Evolutionary conservation across 2,113 vertebrate species (phyloP).

Genomic region (Pheucticus melanocephalus): DNA sequence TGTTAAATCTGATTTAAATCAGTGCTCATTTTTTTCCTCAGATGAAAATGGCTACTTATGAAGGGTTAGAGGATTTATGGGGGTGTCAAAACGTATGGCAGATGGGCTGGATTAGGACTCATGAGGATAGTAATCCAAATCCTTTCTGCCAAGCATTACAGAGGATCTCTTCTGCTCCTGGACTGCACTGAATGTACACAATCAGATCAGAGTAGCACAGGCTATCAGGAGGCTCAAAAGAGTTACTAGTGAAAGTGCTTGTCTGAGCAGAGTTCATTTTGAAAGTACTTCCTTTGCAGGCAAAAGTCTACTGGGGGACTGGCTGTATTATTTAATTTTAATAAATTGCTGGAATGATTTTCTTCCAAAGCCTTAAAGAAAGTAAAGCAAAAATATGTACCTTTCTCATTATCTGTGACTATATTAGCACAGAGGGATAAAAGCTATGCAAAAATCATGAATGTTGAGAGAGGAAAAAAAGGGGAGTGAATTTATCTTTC

Average conservation of each 20-base stretch:
- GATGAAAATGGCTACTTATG: slow-evolving; percentile 46
- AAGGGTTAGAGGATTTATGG: slow-evolving; percentile 56
- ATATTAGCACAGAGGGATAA: neutral
- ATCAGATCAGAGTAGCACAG: neutral
- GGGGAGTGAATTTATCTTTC: neutral
- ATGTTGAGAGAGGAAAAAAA: neutral
- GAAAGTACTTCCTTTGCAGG: neutral
- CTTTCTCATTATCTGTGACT: neutral
- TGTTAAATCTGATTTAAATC: slow-evolving; percentile 28
- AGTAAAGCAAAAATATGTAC: neutral
- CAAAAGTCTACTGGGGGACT: neutral
- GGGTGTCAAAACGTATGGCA: slow-evolving; percentile 41
- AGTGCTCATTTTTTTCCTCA: slow-evolving; percentile 13
- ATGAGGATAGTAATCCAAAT: slow-evolving; percentile 35
- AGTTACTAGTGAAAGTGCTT: neutral
- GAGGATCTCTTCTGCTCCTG: slow-evolving; percentile 24
- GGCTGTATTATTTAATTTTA: neutral
- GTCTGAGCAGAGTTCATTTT: neutral
- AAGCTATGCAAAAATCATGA: neutral
- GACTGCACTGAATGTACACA: neutral
- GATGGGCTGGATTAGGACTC: slow-evolving; percentile 35
- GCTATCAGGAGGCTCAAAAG: neutral
- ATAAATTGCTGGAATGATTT: neutral
- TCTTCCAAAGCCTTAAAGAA: neutral
- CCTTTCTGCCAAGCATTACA: slow-evolving; percentile 35